Percentiles rank a stretch among this genome's conserved stretches.
Evolutionary conservation across 2,113 vertebrate species (phyloP).

Genomic region (Colossoma macropomum): DNA sequence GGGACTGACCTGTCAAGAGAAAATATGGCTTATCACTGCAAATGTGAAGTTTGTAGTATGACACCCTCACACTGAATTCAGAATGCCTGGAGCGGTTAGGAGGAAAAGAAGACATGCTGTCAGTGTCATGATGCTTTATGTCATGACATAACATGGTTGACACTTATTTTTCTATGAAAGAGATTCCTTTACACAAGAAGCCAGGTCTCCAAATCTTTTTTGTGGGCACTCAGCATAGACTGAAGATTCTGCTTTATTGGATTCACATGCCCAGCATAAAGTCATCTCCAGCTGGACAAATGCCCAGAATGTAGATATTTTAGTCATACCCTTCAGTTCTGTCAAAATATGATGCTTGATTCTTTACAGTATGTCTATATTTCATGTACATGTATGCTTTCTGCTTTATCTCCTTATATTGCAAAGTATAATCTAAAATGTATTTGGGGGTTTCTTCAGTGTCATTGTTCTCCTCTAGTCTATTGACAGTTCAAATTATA

Average conservation of each 20-base stretch:
- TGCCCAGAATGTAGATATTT: too few relatives aligned
- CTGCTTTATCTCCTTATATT: too few relatives aligned
- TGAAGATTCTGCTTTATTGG: background rate
- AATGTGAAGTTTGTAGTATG: slow-evolving; percentile 21
- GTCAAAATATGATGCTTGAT: too few relatives aligned
- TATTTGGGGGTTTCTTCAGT: too few relatives aligned
- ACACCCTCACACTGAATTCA: slow-evolving; percentile 18
- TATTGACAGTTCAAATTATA: too few relatives aligned
- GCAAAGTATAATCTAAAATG: too few relatives aligned
- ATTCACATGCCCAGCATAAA: background rate
- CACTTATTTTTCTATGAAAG: slow-evolving; percentile 4
- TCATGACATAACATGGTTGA: background rate
- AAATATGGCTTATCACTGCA: slow-evolving; percentile 16
- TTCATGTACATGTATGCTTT: too few relatives aligned
- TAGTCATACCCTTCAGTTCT: too few relatives aligned
- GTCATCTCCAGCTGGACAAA: background rate
- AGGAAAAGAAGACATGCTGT: slow-evolving; percentile 1
- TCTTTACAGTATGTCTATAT: too few relatives aligned
- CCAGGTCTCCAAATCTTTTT: background rate
- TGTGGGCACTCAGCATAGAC: background rate
- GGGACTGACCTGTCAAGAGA: slow-evolving; percentile 9
- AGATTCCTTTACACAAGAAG: background rate
- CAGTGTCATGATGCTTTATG: background rate
- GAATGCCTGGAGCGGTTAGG: slow-evolving; percentile 10
- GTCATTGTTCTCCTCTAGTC: too few relatives aligned